These are phyloP conservation scores for Hypotaenidia okinawae DNA, from an alignment of 2,797 vertebrate species.

Conservation along the genomic window DNA sequence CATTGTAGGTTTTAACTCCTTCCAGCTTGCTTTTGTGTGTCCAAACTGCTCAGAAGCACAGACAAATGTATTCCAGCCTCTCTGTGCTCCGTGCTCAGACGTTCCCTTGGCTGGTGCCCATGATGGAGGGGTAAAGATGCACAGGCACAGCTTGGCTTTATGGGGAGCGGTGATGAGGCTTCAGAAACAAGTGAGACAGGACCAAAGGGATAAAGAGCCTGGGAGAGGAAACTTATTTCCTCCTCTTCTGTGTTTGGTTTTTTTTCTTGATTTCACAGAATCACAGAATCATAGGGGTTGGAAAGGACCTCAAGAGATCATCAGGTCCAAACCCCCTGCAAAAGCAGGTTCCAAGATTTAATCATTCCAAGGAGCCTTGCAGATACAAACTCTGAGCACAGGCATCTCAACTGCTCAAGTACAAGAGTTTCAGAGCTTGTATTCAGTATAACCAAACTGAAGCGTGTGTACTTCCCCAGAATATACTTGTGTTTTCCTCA, in stretches of 20 bases:
- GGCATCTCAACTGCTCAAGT: neutral
- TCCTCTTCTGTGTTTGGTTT: neutral
- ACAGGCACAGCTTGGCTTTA: fast-evolving
- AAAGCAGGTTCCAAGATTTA: neutral
- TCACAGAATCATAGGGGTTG: too few relatives aligned
- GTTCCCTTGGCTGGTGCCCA: neutral
- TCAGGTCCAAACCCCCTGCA: too few relatives aligned
- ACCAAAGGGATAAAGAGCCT: fast-evolving
- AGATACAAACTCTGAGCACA: neutral
- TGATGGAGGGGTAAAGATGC: neutral
- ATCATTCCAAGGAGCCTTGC: neutral
- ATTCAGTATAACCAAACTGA: neutral
- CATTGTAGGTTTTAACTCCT: neutral
- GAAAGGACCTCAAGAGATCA: too few relatives aligned
- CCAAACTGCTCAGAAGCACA: fast-evolving
- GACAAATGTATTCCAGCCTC: neutral
- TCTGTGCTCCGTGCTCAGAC: neutral
- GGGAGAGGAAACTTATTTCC: neutral
- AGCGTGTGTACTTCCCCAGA: neutral
- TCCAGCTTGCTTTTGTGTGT: neutral
- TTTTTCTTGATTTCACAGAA: too few relatives aligned
- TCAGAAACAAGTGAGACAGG: neutral
- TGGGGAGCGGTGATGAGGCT: neutral
- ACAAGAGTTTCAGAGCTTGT: neutral
- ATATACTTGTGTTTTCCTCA: neutral